Conservation (phyloP, 2,797 vertebrate genomes). For the Pogoniulus pusillus region DNA sequence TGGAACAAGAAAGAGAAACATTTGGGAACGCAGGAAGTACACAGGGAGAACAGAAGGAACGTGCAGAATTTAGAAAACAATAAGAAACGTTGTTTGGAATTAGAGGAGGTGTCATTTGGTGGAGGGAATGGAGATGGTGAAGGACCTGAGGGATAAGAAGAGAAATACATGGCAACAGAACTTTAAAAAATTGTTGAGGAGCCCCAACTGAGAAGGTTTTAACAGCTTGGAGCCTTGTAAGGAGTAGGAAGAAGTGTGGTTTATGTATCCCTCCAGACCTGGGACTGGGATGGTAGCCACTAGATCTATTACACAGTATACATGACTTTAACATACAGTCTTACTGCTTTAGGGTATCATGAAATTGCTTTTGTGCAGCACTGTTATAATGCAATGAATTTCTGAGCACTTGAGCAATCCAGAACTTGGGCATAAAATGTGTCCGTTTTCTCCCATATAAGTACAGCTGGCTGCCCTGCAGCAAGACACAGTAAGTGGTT, state of each 20-base stretch:
- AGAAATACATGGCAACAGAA: not conserved
- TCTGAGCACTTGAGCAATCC: not conserved
- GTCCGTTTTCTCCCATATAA: not conserved
- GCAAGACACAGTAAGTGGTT: not conserved
- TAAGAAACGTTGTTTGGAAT: not conserved
- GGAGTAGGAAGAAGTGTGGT: not conserved
- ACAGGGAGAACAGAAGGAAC: not conserved
- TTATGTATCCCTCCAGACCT: not conserved
- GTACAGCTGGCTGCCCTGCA: not conserved
- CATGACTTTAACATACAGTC: not conserved
- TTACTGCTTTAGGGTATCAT: not conserved
- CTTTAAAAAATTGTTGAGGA: not conserved
- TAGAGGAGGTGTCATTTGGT: not conserved
- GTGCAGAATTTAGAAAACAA: not conserved
- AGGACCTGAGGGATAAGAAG: not conserved
- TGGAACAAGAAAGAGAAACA: not conserved
- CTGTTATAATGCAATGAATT: not conserved
- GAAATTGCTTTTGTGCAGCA: constrained; percentile 23
- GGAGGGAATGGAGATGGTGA: not conserved
- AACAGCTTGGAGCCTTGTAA: not conserved
- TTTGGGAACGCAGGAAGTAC: not conserved
- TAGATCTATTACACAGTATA: not conserved
- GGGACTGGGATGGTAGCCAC: not conserved
- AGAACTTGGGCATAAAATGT: not conserved
- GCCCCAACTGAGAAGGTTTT: not conserved